Evolutionary conservation across 1,140 invertebrate genomes (phyloP), one percentile per base, ranked within the genome.

Genomic region (Panagrolaimus sp.): DNA sequence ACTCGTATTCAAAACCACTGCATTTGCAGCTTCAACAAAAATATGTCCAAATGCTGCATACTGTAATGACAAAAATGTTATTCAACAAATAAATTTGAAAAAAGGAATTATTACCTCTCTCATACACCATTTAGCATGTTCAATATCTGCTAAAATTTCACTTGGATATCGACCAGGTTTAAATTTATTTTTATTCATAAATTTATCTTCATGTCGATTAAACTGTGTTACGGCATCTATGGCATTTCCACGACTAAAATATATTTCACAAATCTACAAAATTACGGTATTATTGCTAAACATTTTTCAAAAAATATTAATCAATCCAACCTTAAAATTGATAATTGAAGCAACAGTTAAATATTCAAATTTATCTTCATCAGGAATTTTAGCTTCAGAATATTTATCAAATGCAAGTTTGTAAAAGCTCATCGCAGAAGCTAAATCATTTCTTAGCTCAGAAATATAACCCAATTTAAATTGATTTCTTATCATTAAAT

Each of bases 401-500:
- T 58, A 58, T 28, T 58, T 58, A 12, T 58, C 52, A 17, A 58
- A 58, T 21, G 52, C 52, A 58, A 21, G 21, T 0, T 28, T 21
- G 28, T 58, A 58, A 28, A 21, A 58, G 28, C 28, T 58, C 52
- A 58, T 58, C 10, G 52, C 52, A 17, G 21, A 58, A 21, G 52
- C 28, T 21, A 58, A 28, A 28, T 58, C 52, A 28, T 28, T 58
- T 78, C 91, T 90, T 58, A 97, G 84, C 86, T 98, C 95, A 84
- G 91, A 91, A 48, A 94, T 88, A 86, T 95, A 96, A n/a, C 90
- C 96, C 81, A 96, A 89, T 86, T 98, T 98, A 81, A 96, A 97
- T 78, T 95, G 91, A 87, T 98, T 94, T 26, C 95, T 86, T 4
- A 98, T 92, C 87, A 92, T 43, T 28, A 79, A 48, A 24, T 69